Conservation (phyloP, 1,140 invertebrate species). For the Drosophila obscura region DNA sequence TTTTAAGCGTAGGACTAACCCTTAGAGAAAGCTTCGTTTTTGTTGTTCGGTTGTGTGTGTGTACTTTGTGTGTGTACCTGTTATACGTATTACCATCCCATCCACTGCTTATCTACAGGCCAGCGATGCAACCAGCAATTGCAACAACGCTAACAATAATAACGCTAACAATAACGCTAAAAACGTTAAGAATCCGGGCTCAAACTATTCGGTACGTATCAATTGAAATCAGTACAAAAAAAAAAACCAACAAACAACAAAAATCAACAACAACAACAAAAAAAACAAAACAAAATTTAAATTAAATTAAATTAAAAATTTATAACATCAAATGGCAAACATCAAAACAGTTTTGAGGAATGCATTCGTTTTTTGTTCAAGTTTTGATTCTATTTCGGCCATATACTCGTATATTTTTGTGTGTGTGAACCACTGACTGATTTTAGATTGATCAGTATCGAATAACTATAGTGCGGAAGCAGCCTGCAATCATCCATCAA, state of each 20-base stretch:
- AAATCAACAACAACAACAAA: constrained; percentile 20
- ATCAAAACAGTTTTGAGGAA: constrained; percentile 41
- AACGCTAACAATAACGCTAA: constrained; percentile 81
- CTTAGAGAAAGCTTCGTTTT: constrained; percentile 14
- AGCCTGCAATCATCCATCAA: constrained; percentile 27
- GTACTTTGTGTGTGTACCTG: constrained; percentile 21
- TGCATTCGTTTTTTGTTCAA: constrained; percentile 21
- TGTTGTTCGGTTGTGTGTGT: constrained; percentile 23
- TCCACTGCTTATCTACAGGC: constrained; percentile 84
- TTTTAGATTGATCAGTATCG: constrained; percentile 84
- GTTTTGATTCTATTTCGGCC: constrained; percentile 59
- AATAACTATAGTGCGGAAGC: constrained; percentile 58
- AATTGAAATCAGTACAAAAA: constrained; percentile 83
- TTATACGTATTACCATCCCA: constrained; percentile 79
- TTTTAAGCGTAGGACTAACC: constrained; percentile 55
- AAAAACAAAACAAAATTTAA: constrained; percentile 38
- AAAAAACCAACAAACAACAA: constrained; percentile 42
- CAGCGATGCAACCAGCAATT: constrained; percentile 82
- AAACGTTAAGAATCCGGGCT: constrained; percentile 84
- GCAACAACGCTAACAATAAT: constrained; percentile 70
- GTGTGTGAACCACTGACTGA: constrained; percentile 65
- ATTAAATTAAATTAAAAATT: constrained; percentile 12
- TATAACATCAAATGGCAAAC: constrained; percentile 16
- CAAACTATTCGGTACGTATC: constrained; percentile 84
- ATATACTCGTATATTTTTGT: constrained; percentile 33